A percentile compares a stretch with the other conserved stretches of the same genome.
Conservation (phyloP, 2,888 invertebrate species). For the Phanerotoma sp. region DNA sequence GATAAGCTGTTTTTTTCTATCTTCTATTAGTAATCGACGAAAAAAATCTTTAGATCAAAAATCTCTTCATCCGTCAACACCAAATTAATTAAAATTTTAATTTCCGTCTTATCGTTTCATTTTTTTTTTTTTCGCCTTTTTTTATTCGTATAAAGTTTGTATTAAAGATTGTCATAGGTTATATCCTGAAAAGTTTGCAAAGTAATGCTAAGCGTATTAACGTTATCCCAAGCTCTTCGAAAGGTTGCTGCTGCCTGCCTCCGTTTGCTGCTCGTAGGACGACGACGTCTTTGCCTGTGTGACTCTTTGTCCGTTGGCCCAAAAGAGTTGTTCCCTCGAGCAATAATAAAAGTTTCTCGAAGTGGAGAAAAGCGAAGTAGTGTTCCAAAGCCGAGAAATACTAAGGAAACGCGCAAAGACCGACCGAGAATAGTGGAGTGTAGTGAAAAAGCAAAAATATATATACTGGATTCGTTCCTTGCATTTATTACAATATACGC, state of each 20-base stretch:
- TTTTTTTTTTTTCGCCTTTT: not conserved
- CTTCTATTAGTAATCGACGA: not conserved
- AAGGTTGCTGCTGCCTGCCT: conserved; percentile 21
- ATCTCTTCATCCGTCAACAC: not conserved
- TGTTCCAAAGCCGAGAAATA: conserved; percentile 35
- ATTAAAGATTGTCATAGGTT: no score
- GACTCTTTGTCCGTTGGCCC: conserved; percentile 16
- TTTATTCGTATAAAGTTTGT: not conserved
- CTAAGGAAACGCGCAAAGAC: conserved; percentile 37
- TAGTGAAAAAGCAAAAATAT: not conserved
- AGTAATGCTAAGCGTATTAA: conserved; percentile 30
- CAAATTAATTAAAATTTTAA: not conserved
- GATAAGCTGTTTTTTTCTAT: not conserved
- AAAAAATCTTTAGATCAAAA: not conserved
- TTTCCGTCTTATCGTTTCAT: no score
- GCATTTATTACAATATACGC: conserved; percentile 10
- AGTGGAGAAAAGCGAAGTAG: conserved; percentile 31
- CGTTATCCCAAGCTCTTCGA: conserved; percentile 15
- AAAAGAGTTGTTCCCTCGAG: conserved; percentile 33
- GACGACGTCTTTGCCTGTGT: conserved; percentile 11
- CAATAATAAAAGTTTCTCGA: conserved; percentile 46
- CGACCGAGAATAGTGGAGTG: conserved; percentile 27
- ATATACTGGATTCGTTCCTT: not conserved
- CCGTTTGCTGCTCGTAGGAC: no score
- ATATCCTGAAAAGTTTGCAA: conserved; percentile 8